A percentile compares a stretch with the other conserved stretches of the same genome.
These are phyloP conservation scores for roundworm (Caenorhabditis elegans) DNA, from an alignment of 1,140 invertebrate species.

Conservation along the genomic window DNA sequence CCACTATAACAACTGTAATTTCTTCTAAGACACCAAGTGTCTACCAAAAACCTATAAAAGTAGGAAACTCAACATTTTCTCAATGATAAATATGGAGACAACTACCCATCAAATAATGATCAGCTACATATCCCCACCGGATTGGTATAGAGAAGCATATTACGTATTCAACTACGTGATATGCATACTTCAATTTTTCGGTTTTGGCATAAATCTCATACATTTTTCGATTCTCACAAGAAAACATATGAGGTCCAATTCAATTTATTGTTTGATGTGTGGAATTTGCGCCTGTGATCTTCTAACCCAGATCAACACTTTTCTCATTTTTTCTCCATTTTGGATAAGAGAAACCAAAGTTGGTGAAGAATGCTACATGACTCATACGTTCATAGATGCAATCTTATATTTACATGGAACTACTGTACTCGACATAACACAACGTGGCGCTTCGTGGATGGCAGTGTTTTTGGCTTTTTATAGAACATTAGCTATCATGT, in stretches of 20 bases:
- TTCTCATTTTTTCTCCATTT: background rate
- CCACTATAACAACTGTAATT: too few relatives aligned
- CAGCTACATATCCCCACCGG: background rate
- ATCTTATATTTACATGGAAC: background rate
- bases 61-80: too few relatives aligned
- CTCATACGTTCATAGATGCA: background rate
- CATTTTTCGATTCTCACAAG: background rate
- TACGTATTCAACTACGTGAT: background rate
- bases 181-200: background rate
- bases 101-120: conserved; percentile 8
- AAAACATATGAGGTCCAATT: background rate
- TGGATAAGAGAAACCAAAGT: background rate
- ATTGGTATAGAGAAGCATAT: background rate
- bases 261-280: background rate
- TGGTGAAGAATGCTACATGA: background rate
- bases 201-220: background rate
- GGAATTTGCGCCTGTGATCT: conserved; percentile 1
- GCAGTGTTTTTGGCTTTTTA: background rate
- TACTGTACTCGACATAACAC: background rate
- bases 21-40: too few relatives aligned
- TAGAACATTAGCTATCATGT: background rate
- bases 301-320: background rate
- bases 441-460: background rate
- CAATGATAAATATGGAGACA: background rate
- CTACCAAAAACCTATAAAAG: too few relatives aligned